These are phyloP conservation scores for Ctenicera cuprea DNA, from an alignment of 2,888 invertebrate genomes.

Conservation along the genomic window DNA sequence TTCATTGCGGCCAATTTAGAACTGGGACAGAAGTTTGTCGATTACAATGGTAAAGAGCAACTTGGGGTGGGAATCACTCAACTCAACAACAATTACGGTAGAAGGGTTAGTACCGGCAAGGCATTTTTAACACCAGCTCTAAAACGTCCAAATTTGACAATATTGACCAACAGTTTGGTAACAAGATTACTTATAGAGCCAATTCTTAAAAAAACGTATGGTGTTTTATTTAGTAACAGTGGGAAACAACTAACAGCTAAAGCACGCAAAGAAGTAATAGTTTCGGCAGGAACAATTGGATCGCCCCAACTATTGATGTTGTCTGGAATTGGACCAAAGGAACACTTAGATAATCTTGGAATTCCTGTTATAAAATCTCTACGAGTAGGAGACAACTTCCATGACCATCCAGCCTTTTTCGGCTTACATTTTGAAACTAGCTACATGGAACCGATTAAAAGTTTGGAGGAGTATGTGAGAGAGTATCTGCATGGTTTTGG, in stretches of 20 bases:
- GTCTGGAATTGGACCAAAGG: slow-evolving; percentile 85
- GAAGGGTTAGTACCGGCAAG: slow-evolving; percentile 84
- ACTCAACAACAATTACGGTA: slow-evolving; percentile 80
- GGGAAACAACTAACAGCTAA: slow-evolving; percentile 73
- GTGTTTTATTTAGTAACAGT: slow-evolving; percentile 81
- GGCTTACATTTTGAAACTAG: slow-evolving; percentile 77
- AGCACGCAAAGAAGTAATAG: slow-evolving; percentile 83
- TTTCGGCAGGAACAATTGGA: slow-evolving; percentile 86
- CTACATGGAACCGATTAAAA: slow-evolving; percentile 34
- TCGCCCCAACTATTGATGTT: slow-evolving; percentile 89
- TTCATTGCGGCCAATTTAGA: slow-evolving; percentile 79
- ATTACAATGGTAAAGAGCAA: slow-evolving; percentile 79
- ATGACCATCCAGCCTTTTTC: slow-evolving; percentile 82
- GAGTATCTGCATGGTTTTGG: slow-evolving; percentile 57
- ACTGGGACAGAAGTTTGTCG: slow-evolving; percentile 75
- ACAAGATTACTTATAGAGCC: slow-evolving; percentile 80
- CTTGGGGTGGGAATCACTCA: slow-evolving; percentile 80
- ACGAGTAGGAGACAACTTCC: slow-evolving; percentile 72
- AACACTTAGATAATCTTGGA: slow-evolving; percentile 75
- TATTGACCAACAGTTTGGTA: slow-evolving; percentile 81
- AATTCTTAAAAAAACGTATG: slow-evolving; percentile 77
- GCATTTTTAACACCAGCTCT: slow-evolving; percentile 83
- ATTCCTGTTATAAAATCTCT: slow-evolving; percentile 79
- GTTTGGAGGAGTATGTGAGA: slow-evolving; percentile 46
- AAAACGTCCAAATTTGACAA: slow-evolving; percentile 79